Conservation (phyloP, 2,113 vertebrate genomes). For the Argyrosomus japonicus region DNA sequence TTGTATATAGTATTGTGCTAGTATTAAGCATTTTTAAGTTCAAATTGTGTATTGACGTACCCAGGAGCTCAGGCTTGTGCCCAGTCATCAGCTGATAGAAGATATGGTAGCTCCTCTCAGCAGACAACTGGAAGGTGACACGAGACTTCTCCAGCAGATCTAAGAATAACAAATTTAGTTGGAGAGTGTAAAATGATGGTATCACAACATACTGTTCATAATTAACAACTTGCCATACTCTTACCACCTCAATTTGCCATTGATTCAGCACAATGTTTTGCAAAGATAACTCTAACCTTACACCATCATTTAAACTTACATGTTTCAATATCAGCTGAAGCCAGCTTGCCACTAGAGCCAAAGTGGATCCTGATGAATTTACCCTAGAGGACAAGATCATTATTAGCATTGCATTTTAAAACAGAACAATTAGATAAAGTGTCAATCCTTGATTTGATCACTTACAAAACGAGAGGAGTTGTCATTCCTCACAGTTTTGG, state of each 20-base stretch:
- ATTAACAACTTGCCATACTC: neutral
- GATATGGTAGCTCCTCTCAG: slow-evolving; percentile 82
- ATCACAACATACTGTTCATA: neutral
- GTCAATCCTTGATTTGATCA: slow-evolving; percentile 18
- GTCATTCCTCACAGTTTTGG: slow-evolving; percentile 90
- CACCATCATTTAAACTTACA: neutral
- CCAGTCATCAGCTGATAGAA: slow-evolving; percentile 81
- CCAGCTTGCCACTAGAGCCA: neutral
- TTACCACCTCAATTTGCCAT: too few relatives aligned
- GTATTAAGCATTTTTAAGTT: neutral
- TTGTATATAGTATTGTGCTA: too few relatives aligned
- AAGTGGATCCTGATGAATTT: slow-evolving; percentile 24
- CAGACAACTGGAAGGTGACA: slow-evolving; percentile 75
- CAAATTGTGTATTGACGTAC: slow-evolving; percentile 21
- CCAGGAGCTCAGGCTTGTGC: slow-evolving; percentile 77
- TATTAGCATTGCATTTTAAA: neutral
- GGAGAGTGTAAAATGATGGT: too few relatives aligned
- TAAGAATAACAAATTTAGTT: slow-evolving; percentile 10
- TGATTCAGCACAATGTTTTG: too few relatives aligned
- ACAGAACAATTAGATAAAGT: neutral
- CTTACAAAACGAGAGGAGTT: slow-evolving; percentile 90
- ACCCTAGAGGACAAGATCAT: neutral
- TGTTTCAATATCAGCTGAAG: slow-evolving; percentile 21
- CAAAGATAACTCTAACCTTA: too few relatives aligned
- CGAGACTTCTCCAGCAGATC: slow-evolving; percentile 76